Conservation (phyloP, 1,140 invertebrate genomes). For the Euschistus heros region DNA sequence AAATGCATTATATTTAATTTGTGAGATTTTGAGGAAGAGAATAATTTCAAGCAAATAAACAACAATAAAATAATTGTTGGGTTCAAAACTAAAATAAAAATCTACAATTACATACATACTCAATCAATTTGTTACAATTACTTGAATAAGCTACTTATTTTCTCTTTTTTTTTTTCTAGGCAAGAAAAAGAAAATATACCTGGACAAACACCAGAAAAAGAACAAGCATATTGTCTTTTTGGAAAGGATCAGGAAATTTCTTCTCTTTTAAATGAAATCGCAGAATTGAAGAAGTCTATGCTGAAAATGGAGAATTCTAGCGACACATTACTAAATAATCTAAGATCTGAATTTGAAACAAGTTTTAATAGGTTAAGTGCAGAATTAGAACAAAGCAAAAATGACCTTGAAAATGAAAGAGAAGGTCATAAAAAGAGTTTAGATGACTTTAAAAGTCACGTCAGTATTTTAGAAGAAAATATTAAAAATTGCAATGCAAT, state of each 20-base stretch:
- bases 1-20: too few species aligned
- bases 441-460: slow-evolving; percentile 16
- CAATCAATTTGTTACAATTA: too few species aligned
- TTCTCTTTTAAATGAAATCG: slow-evolving; percentile 20
- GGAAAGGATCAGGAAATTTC: slow-evolving; percentile 27
- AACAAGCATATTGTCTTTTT: slow-evolving; percentile 16
- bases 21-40: too few species aligned
- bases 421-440: slow-evolving; percentile 18
- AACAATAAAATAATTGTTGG: too few species aligned
- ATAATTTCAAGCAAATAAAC: too few species aligned
- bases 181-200: slow-evolving; percentile 22
- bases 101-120: too few species aligned
- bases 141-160: background rate
- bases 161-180: slow-evolving; percentile 18
- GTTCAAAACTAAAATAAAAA: too few species aligned
- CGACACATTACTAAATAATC: slow-evolving; percentile 6
- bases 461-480: slow-evolving; percentile 25
- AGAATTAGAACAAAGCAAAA: slow-evolving; percentile 19
- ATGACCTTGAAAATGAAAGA: slow-evolving; percentile 20
- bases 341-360: slow-evolving; percentile 20
- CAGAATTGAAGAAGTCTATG: slow-evolving; percentile 10
- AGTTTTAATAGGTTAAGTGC: slow-evolving; percentile 19
- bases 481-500: slow-evolving; percentile 19
- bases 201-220: slow-evolving; percentile 17
- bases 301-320: slow-evolving; percentile 10